Base-by-base conservation (phyloP, 2,888 invertebrate genomes). In the Tromatobia lineatoria region DNA sequence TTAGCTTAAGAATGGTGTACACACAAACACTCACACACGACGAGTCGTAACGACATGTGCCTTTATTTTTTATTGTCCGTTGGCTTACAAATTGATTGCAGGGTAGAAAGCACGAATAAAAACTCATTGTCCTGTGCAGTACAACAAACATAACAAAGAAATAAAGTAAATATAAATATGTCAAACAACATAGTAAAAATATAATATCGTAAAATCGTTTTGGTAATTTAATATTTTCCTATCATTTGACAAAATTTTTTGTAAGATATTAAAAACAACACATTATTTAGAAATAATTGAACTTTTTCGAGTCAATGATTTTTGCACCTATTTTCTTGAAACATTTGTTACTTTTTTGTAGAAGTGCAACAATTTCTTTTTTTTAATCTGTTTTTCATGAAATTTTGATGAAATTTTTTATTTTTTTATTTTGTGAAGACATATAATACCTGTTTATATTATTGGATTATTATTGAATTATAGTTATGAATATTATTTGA, bases 1-100 rank as follows among this genome's bases (percentile, higher is more conserved):
- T 74, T 50, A 57, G 20, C 73, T 18, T 7, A 45, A 76, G 57
- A 11, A 8, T 54, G 23, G 23, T 61, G 61, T 18, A 74, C 61
- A 10, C 29, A 29, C 4, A 29, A 18, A 54, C 45, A 57, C 57
- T 15, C 18, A 50, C 50, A 50, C 7, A 50, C 18, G 13, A n/a
- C 13, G 47, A 4, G n/a, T 8, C 6, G 4, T 18, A 25, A 25
- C 61, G 71, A 38, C 18, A 4, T 20, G 13, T 25, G 54, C 15
- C 54, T 79, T 66, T 54, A 23, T 66, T 52, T 73, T 52, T 38
- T 38, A 67, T 77, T 57, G 34, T 54, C 57, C 23, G 67, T 38
- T 69, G 25, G 70, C 50, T 52, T 61, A 42, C 64, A 54, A 66
- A 66, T 73, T 79, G 64, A 79, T 79, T 79, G 54, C 29, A 1